These are phyloP conservation scores for Tetranychus truncatus DNA, from an alignment of 2,888 invertebrate genomes.

Conservation along the genomic window DNA sequence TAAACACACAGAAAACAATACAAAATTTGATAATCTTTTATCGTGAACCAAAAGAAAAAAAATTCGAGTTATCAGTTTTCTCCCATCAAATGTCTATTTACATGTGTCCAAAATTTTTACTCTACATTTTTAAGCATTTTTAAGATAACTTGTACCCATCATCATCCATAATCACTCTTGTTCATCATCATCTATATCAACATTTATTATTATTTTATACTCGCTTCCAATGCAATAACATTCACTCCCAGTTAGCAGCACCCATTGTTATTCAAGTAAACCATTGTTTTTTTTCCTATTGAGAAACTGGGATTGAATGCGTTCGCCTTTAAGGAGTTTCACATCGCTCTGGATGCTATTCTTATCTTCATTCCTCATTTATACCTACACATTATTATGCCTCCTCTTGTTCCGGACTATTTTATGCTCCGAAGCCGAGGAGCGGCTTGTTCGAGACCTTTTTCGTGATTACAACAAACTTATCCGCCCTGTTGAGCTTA, in stretches of 20 bases:
- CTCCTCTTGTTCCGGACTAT: conserved; percentile 9
- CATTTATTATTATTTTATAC: too few species aligned
- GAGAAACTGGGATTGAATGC: background rate
- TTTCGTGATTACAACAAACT: conserved; percentile 96
- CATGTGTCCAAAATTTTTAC: background rate
- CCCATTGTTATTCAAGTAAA: too few species aligned
- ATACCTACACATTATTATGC: background rate
- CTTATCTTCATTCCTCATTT: background rate
- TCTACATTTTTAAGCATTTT: too few species aligned
- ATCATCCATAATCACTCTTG: too few species aligned
- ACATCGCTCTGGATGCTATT: background rate
- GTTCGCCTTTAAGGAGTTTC: background rate
- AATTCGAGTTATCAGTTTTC: background rate
- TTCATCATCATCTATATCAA: too few species aligned
- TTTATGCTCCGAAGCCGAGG: conserved; percentile 71
- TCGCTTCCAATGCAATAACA: too few species aligned
- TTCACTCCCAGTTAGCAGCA: too few species aligned
- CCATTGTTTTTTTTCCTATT: too few species aligned
- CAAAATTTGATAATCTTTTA: background rate
- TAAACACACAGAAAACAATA: too few species aligned
- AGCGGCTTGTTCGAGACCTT: conserved; percentile 78
- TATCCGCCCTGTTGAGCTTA: conserved; percentile 88
- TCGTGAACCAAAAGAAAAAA: background rate
- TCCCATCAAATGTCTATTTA: background rate
- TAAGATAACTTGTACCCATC: too few species aligned